A percentile compares a stretch with the other conserved stretches of the same genome.
phyloP scores from a whole-genome alignment of 1,140 invertebrate genomes.

The Druon quercuslanigerum region DNA sequence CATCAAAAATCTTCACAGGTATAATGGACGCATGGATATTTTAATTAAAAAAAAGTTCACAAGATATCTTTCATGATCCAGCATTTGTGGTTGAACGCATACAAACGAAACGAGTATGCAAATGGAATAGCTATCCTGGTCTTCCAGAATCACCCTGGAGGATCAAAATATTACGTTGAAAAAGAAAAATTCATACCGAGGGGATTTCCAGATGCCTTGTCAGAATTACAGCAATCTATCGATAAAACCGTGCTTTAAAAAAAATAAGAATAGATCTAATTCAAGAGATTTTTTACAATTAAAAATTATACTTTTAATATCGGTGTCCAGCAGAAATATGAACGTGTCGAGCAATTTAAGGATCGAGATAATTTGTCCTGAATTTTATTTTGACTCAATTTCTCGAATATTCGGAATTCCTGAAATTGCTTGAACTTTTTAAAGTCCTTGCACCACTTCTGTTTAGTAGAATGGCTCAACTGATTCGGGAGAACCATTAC shows the following conservation, averaged over 20 bases:
- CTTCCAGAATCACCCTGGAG: background rate
- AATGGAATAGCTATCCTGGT: background rate
- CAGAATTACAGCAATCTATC: background rate
- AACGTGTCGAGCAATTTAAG: conserved; percentile 22
- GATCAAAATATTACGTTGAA: background rate
- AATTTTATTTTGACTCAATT: too few species aligned
- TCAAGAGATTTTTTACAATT: too few species aligned
- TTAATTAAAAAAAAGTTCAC: background rate
- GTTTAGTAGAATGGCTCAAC: too few species aligned
- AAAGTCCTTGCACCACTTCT: too few species aligned
- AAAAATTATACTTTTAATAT: background rate
- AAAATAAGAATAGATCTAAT: too few species aligned
- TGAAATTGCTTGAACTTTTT: too few species aligned
- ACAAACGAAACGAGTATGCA: conserved; percentile 10
- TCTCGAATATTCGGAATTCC: too few species aligned
- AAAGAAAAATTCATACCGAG: background rate
- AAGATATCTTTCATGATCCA: background rate
- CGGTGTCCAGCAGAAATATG: background rate
- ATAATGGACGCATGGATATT: background rate
- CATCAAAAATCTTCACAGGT: background rate
- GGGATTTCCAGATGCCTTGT: background rate
- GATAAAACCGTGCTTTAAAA: too few species aligned
- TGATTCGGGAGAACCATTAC: too few species aligned
- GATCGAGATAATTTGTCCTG: background rate
- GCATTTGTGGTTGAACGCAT: background rate